phyloP scores from a whole-genome alignment of 2,888 invertebrate species.

The Blastobasis lacticolella region DNA sequence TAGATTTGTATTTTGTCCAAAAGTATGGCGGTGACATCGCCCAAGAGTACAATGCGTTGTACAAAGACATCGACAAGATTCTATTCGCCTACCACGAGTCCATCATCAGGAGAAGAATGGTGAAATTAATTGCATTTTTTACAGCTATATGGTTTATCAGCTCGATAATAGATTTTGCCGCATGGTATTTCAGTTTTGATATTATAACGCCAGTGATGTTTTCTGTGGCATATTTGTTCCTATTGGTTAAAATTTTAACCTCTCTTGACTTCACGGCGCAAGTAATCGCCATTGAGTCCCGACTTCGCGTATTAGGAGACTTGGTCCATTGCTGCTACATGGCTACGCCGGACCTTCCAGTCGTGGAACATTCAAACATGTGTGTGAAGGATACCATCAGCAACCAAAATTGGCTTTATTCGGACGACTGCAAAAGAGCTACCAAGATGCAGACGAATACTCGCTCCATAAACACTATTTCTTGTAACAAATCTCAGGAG shows the following conservation, averaged over 20 bases:
- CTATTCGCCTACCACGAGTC: constrained; percentile 27
- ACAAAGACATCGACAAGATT: constrained; percentile 36
- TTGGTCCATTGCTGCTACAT: constrained; percentile 28
- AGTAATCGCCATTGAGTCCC: constrained; percentile 37
- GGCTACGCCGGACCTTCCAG: constrained; percentile 5
- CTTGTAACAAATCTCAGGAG: constrained; percentile 22
- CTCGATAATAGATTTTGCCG: constrained; percentile 32
- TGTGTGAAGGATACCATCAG: constrained; percentile 18
- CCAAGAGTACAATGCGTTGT: constrained; percentile 40
- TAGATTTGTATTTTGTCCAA: constrained; percentile 43
- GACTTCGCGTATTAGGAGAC: constrained; percentile 37
- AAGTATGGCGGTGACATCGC: constrained; percentile 41
- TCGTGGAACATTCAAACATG: neutral
- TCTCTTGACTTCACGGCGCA: constrained; percentile 45
- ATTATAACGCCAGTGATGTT: constrained; percentile 26
- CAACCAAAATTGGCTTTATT: constrained; percentile 35
- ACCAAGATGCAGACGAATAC: constrained; percentile 1
- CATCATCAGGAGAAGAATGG: constrained; percentile 26
- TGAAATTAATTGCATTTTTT: constrained; percentile 27
- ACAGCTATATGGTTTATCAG: constrained; percentile 31
- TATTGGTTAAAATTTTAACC: constrained; percentile 45
- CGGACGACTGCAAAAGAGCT: constrained; percentile 4
- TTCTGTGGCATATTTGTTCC: constrained; percentile 11
- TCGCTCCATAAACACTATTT: constrained; percentile 9
- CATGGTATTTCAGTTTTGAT: constrained; percentile 38